Conservation (phyloP, 1,140 invertebrate genomes). For the Pygmarrhopalites habei region DNA sequence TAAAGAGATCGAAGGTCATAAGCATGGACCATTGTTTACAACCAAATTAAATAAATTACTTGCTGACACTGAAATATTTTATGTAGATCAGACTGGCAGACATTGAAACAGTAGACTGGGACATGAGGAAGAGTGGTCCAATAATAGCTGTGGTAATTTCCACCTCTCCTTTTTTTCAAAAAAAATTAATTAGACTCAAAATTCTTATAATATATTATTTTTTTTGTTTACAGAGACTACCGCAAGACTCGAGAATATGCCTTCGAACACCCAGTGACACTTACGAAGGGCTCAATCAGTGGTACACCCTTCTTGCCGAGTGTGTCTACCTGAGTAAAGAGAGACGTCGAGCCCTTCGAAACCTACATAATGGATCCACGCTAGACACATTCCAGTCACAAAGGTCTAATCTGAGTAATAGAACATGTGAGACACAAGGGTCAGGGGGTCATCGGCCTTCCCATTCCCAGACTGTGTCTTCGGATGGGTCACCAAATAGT, state of each 20-base stretch:
- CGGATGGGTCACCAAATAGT: conserved; percentile 21
- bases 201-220: too few relatives aligned
- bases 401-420: not conserved
- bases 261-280: conserved; percentile 34
- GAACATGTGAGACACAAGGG: too few relatives aligned
- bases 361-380: conserved; percentile 42
- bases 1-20: too few relatives aligned
- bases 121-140: conserved; percentile 37
- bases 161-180: too few relatives aligned
- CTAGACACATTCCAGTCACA: not conserved
- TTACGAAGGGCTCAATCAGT: conserved; percentile 43
- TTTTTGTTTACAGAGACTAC: too few relatives aligned
- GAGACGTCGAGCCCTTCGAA: conserved; percentile 50
- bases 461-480: not conserved
- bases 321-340: conserved; percentile 55
- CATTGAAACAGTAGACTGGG: conserved; percentile 58
- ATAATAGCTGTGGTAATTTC: conserved; percentile 20
- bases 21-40: too few relatives aligned
- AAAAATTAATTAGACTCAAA: too few relatives aligned
- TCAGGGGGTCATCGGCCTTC: too few relatives aligned
- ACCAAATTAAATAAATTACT: too few relatives aligned
- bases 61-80: too few relatives aligned
- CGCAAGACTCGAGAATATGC: conserved; percentile 30
- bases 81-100: conserved; percentile 59
- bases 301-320: conserved; percentile 55